These are phyloP conservation scores for Mactromeris polynyma DNA, from an alignment of 2,888 invertebrate genomes.

Conservation along the genomic window DNA sequence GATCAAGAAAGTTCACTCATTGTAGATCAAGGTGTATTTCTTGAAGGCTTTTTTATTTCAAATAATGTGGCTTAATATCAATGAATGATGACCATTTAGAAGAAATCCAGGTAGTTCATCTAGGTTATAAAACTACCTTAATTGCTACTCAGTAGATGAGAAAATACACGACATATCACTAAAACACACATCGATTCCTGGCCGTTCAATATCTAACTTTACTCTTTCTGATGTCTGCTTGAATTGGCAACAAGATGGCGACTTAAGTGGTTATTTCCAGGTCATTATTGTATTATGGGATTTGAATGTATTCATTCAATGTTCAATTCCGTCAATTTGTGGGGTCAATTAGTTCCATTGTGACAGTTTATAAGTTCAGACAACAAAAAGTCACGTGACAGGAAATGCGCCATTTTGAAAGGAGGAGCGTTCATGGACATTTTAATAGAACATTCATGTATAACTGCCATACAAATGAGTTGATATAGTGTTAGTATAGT, in stretches of 20 bases:
- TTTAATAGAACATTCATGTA: background rate
- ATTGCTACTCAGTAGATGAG: no score
- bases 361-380: conserved; percentile 19
- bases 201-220: background rate
- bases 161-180: no score
- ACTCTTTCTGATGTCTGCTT: background rate
- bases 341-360: conserved; percentile 28
- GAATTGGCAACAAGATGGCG: background rate
- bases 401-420: background rate
- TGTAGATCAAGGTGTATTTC: no score
- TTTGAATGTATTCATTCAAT: background rate
- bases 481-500: no score
- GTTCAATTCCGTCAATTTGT: conserved; percentile 29
- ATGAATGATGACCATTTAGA: no score
- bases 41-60: no score
- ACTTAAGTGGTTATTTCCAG: conserved; percentile 12
- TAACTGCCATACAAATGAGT: background rate
- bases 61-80: no score
- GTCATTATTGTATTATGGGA: conserved; percentile 19
- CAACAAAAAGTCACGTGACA: background rate
- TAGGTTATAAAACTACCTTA: no score
- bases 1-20: no score
- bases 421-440: background rate
- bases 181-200: background rate
- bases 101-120: no score